These are phyloP conservation scores for Catostomus latipinnis DNA, from an alignment of 2,797 vertebrate genomes.

Conservation along the genomic window DNA sequence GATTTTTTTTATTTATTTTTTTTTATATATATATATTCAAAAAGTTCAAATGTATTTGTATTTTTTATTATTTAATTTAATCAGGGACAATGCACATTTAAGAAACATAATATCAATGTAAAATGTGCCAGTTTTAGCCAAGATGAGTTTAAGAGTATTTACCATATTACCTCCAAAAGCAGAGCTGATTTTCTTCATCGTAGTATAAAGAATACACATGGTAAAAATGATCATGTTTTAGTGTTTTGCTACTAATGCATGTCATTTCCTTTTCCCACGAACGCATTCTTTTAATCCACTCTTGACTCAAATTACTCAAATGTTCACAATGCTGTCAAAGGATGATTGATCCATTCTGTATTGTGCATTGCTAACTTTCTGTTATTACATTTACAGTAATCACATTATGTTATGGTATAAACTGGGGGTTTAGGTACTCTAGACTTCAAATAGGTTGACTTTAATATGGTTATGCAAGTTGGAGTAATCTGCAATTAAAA, in stretches of 20 bases:
- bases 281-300: not conserved
- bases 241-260: not conserved
- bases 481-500: slow-evolving; percentile 3
- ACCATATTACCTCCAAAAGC: not conserved
- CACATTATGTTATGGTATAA: not conserved
- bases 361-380: not conserved
- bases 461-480: not conserved
- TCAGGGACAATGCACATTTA: too few relatives aligned
- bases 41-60: too few relatives aligned
- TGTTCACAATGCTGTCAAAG: not conserved
- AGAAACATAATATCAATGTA: too few relatives aligned
- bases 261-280: not conserved
- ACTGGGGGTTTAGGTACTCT: too few relatives aligned
- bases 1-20: too few relatives aligned
- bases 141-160: not conserved
- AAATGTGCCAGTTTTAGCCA: too few relatives aligned
- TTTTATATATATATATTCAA: too few relatives aligned
- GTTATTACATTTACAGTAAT: not conserved
- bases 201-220: not conserved
- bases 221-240: too few relatives aligned
- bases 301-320: not conserved
- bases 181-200: not conserved
- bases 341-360: not conserved
- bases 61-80: too few relatives aligned
- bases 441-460: not conserved